Percentiles rank a stretch among this genome's conserved stretches.
Conservation (phyloP, 2,888 invertebrate genomes). For the Branchipolynoe longqiensis region DNA sequence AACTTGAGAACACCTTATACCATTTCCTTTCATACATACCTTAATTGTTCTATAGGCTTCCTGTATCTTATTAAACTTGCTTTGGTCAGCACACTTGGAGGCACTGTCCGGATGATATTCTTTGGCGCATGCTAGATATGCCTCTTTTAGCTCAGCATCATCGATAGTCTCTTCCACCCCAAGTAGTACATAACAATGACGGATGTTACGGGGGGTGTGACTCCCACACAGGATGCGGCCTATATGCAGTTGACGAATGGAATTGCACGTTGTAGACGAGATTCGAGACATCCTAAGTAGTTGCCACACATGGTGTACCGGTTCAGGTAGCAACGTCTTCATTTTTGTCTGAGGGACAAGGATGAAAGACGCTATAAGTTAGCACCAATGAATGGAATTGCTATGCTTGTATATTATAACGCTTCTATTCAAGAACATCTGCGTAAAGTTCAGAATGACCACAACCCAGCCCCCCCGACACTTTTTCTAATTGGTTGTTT, state of each 20-base stretch:
- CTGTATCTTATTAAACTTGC: slow-evolving; percentile 88
- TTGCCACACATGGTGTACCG: not conserved
- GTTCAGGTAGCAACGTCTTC: not conserved
- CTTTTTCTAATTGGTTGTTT: too few species aligned
- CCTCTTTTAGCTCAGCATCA: slow-evolving; percentile 87
- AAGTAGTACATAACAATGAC: slow-evolving; percentile 86
- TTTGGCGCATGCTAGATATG: slow-evolving; percentile 90
- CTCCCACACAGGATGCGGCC: not conserved
- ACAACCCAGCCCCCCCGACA: too few species aligned
- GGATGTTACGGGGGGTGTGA: slow-evolving; percentile 1
- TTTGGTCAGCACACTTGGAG: slow-evolving; percentile 86
- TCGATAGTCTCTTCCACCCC: slow-evolving; percentile 87
- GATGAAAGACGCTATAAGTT: too few species aligned
- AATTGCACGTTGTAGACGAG: not conserved
- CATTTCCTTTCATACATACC: slow-evolving; percentile 85
- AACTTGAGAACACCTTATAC: too few species aligned
- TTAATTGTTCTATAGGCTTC: slow-evolving; percentile 88
- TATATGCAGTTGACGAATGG: not conserved
- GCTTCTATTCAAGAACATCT: too few species aligned
- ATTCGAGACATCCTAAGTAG: not conserved
- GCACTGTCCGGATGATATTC: slow-evolving; percentile 93
- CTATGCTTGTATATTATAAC: too few species aligned
- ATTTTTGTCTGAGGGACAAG: not conserved
- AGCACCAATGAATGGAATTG: too few species aligned
- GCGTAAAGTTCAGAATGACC: too few species aligned